phyloP scores from a whole-genome alignment of 2,797 vertebrate genomes.

The Artibeus jamaicensis region DNA sequence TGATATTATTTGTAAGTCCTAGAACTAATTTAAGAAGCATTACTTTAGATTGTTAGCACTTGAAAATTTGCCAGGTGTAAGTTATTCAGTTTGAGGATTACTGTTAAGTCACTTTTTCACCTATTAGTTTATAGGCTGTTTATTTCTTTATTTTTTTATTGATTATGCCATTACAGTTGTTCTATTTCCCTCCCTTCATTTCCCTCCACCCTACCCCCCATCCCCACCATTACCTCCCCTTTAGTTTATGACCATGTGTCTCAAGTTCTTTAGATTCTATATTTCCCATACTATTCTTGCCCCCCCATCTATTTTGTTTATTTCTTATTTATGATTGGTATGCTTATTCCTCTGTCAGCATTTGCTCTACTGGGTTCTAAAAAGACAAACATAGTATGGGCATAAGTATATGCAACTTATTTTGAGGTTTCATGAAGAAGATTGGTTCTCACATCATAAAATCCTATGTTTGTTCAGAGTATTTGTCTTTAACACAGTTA shows the following conservation, averaged over 20 bases:
- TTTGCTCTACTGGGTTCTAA: background rate
- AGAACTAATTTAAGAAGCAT: background rate
- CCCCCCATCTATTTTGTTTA: too few relatives aligned
- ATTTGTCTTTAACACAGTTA: background rate
- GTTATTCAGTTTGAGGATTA: background rate
- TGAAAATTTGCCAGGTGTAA: background rate
- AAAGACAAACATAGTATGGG: background rate
- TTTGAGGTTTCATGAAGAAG: background rate
- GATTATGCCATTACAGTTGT: too few relatives aligned
- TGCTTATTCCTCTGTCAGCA: background rate
- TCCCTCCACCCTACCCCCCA: too few relatives aligned
- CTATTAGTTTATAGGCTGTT: background rate
- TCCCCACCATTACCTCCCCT: too few relatives aligned
- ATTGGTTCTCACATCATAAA: background rate
- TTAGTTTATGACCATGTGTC: too few relatives aligned
- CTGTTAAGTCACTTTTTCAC: background rate
- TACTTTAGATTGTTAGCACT: background rate
- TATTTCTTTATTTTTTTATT: too few relatives aligned
- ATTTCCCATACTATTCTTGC: too few relatives aligned
- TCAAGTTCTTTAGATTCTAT: too few relatives aligned
- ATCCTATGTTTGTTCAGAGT: background rate
- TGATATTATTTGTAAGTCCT: background rate
- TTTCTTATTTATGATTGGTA: background rate
- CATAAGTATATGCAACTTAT: background rate
- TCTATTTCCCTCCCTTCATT: too few relatives aligned